Evolutionary conservation across 2,113 vertebrate genomes (phyloP), one percentile per base, ranked within the genome.

Genomic region (Gobiocypris rarus): DNA sequence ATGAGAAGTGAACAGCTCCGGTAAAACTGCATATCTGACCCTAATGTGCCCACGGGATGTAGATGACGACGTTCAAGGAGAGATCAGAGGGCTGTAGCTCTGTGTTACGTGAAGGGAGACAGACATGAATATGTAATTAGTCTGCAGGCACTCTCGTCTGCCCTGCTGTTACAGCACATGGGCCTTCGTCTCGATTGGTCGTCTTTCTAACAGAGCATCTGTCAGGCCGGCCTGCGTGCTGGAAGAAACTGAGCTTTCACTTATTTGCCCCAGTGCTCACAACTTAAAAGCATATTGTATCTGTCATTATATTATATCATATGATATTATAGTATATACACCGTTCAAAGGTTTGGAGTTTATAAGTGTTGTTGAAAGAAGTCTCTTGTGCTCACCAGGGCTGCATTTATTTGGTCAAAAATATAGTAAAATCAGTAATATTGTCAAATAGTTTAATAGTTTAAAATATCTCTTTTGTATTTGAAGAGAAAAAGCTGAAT

Each of bases 121-220:
- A 83, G 63, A 67, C 87, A 84, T 87, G 73, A 81, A 75, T 75
- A 52, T 73, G 34, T 58, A 56, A 26, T 80, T 82, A 83, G 56
- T 56, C 67, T 34, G 24, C 54, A 61, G 83, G 82, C 54, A 15
- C 69, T 38, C 71, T 41, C 50, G 9, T 61, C 82, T 74, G 76
- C 67, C 75, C 52, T 82, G 84, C 79, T 83, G 81, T 58, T 83
- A 63, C 31, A 31, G 69, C 83, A 81, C 87, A 34, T 26, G 38
- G 78, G 38, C 34, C 83, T 38, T 71, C 78, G n/a, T 59, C 75
- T 84, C 54, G 8, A 70, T 79, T 79, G 78, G 73, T 63, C 70
- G 1, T 74, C 34, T 24, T 11, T 74, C 54, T 41, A 84, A 11
- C 14, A 59, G 86, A 91, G 86, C 91, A 89, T 89, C 91, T 91